Percentiles rank a stretch among this genome's conserved stretches.
phyloP scores from a whole-genome alignment of 1,140 invertebrate species.

The Zaprionus taronus region DNA sequence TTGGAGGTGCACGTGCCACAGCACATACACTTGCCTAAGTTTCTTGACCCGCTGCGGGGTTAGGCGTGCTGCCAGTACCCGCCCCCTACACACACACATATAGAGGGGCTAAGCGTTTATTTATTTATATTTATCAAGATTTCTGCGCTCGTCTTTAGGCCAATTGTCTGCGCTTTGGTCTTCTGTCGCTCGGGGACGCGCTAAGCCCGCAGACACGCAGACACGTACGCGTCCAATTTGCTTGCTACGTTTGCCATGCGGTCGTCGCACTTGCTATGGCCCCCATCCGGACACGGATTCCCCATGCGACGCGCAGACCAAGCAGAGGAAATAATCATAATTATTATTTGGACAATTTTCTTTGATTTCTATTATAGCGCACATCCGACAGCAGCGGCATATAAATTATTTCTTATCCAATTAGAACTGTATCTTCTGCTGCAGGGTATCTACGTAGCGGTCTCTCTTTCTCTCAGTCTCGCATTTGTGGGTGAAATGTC shows the following conservation, averaged over 20 bases:
- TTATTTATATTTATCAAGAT: slow-evolving; percentile 54
- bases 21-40: slow-evolving; percentile 6
- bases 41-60: slow-evolving; percentile 56
- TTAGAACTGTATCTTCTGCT: not conserved
- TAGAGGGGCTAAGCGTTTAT: slow-evolving; percentile 47
- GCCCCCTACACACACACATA: not conserved
- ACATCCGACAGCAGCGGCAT: not conserved
- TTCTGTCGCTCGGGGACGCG: slow-evolving; percentile 14
- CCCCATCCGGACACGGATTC: not conserved
- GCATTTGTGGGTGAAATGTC: not conserved
- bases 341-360: slow-evolving; percentile 2
- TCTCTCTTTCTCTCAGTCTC: not conserved
- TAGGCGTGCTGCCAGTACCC: slow-evolving; percentile 42
- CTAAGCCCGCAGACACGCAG: slow-evolving; percentile 36
- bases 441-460: slow-evolving; percentile 8
- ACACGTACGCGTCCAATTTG: slow-evolving; percentile 23
- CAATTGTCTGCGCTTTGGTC: slow-evolving; percentile 28
- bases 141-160: slow-evolving; percentile 36
- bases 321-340: slow-evolving; percentile 14
- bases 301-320: too few species aligned
- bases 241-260: slow-evolving; percentile 6
- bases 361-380: slow-evolving; percentile 1
- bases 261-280: slow-evolving; percentile 14
- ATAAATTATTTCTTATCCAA: not conserved
- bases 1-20: slow-evolving; percentile 33